Evolutionary conservation across 2,797 vertebrate species (phyloP), one percentile per base, ranked within the genome.

Genomic region (Chaenodraco wilsoni): DNA sequence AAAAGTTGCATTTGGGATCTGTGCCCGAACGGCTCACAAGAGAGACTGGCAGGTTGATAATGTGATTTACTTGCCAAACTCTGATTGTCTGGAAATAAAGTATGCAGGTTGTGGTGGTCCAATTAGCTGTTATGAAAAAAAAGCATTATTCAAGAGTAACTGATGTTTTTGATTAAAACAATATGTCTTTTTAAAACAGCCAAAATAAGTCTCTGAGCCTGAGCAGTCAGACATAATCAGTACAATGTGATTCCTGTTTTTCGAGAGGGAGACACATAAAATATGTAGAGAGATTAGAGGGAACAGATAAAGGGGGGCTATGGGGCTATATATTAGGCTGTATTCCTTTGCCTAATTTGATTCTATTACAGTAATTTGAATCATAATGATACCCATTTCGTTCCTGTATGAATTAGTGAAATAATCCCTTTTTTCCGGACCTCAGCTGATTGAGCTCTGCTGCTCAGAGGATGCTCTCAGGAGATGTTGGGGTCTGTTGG

Each of bases 361-460:
- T 91, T 87, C 41, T 61, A 88, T 89, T 88, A 87, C 51, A 84
- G 84, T 43, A 69, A 87, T 93, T 76, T 78, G 63, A 86, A 85
- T 88, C 66, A 45, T 84, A 87, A 74, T 89, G 64, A 86, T 87
- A 82, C 58, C 58, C 46, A 74, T 88, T 87, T 76, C 9, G 45
- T 66, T 91, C 79, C 70, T 78, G 71, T 74, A 78, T 78, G 65
- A 89, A 68, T 88, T 81, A 72, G 79, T 85, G 57, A 64, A 87
- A 78, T 84, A 89, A 85, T 90, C 69, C 69, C 31, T 74, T 87
- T 76, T 83, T 76, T 83, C 73, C 15, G 48, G 65, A 65, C 68
- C 62, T 86, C 21, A 65, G 59, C 21, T 72, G 56, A 73, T 83
- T 65, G 67, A 79, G 50, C 59, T 74, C 31, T 79, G 40, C 49